phyloP scores from a whole-genome alignment of 2,888 invertebrate species.

The Andricus curvator region DNA sequence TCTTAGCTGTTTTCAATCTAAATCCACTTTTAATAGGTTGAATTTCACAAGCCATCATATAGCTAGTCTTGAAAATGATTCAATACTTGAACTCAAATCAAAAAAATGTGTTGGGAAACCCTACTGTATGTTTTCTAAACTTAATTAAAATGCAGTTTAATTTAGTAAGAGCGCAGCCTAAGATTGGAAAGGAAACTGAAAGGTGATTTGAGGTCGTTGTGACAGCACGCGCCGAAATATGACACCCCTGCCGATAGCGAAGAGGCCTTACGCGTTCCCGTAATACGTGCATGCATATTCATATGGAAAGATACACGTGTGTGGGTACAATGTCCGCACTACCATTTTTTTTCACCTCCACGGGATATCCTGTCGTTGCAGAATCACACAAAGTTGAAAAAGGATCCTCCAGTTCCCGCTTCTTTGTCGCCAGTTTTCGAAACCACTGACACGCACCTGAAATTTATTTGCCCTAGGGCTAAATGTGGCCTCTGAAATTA shows the following conservation, averaged over 20 bases:
- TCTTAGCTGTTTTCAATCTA: no score
- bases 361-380: slow-evolving; percentile 65
- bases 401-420: slow-evolving; percentile 41
- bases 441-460: slow-evolving; percentile 1
- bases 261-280: slow-evolving; percentile 65
- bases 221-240: slow-evolving; percentile 75
- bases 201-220: slow-evolving; percentile 67
- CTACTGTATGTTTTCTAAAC: no score
- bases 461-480: not conserved
- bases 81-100: no score
- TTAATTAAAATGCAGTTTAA: not conserved
- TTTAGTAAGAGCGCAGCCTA: not conserved
- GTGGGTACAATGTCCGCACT: slow-evolving; percentile 45
- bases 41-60: no score
- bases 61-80: no score
- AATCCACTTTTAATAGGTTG: no score
- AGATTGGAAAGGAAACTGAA: not conserved
- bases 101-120: not conserved
- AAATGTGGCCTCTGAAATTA: not conserved
- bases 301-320: slow-evolving; percentile 35
- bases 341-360: slow-evolving; percentile 30
- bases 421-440: slow-evolving; percentile 12
- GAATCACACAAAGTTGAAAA: slow-evolving; percentile 32
- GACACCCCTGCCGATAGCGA: slow-evolving; percentile 61
- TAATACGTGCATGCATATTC: slow-evolving; percentile 20